Base-by-base conservation (phyloP, 2,888 invertebrate species). In the Drosophila lacicola region DNA sequence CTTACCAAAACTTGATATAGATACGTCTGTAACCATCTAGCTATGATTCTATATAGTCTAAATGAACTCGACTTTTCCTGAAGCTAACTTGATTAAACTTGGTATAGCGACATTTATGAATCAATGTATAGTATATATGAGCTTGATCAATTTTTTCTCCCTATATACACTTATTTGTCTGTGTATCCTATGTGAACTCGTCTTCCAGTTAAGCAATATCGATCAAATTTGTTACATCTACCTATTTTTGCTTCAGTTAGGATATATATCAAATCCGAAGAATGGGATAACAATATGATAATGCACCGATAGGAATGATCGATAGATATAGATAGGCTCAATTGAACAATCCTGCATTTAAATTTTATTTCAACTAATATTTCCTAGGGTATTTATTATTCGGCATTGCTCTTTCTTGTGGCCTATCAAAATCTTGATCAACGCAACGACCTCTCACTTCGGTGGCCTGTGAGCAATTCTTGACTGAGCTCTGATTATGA, bases 371-470 rank as follows among this genome's bases (percentile, higher is more conserved):
- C 9, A 54, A 19, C 14, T 25, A 2, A 25, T 25, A 13, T 14
- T 51, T 3, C 3, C 39, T 8, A 45, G 33, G 67, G 64, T 64
- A 67, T 64, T 25, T 10, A 11, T 0, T 14, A 10, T 45, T 51
- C 54, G 44, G 11, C 41, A 19, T 29, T 41, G 25, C 6, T 29
- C 29, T 8, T 8, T 0, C 4, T 29, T 36, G n/a, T 4, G 1
- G 13, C 37, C 14, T 1, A 25, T 6, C 10, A 8, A 11, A 9
- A 39, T 13, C 19, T 17, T 33, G 29, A 14, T 13, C 36, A 2
- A 33, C 21, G 10, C 29, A 6, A 25, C 47, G 50, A 60, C 74
- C 78, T 57, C 57, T 69, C 64, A 63, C 64, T 69, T 62, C 8
- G 13, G 10, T 9, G 37, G 13, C 19, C 9, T 41, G 70, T 41